These are phyloP conservation scores for Megalurothrips usitatus DNA, from an alignment of 2,888 invertebrate genomes.

Conservation along the genomic window DNA sequence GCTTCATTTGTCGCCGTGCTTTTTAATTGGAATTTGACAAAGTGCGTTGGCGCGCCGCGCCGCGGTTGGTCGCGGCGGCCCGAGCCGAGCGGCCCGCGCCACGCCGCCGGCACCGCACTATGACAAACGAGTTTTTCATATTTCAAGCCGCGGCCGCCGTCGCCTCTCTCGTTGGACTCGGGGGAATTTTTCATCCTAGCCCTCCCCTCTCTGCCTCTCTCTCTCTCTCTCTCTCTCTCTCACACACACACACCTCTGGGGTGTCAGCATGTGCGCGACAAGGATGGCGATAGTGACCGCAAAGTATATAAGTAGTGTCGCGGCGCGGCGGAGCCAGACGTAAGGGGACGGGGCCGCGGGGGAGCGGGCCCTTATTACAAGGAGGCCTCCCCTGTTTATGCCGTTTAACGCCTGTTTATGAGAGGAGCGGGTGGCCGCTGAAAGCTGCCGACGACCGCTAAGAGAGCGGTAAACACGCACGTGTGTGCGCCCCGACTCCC, in stretches of 20 bases:
- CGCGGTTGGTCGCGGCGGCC: not conserved
- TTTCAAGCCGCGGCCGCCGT: not conserved
- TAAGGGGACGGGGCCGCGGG: too few relatives aligned
- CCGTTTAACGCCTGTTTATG: too few relatives aligned
- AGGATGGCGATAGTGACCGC: not conserved
- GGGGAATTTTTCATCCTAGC: not conserved
- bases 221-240: not conserved
- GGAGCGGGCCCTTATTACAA: too few relatives aligned
- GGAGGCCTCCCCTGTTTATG: too few relatives aligned
- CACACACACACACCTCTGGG: not conserved
- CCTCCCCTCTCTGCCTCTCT: not conserved
- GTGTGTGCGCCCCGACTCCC: too few relatives aligned
- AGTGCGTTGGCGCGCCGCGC: not conserved
- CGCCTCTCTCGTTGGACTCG: not conserved
- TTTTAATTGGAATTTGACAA: constrained; percentile 23
- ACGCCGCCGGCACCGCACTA: not conserved
- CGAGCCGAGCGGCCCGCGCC: not conserved
- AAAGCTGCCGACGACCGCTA: not conserved
- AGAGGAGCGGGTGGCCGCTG: not conserved
- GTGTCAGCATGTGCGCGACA: not conserved
- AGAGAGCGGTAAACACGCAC: not conserved
- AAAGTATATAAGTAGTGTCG: too few relatives aligned
- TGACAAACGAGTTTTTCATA: not conserved
- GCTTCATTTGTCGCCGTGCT: constrained; percentile 13
- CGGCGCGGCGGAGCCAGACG: not conserved